These are phyloP conservation scores for Drosophila ohnishii DNA, from an alignment of 1,140 invertebrate genomes.

Conservation along the genomic window DNA sequence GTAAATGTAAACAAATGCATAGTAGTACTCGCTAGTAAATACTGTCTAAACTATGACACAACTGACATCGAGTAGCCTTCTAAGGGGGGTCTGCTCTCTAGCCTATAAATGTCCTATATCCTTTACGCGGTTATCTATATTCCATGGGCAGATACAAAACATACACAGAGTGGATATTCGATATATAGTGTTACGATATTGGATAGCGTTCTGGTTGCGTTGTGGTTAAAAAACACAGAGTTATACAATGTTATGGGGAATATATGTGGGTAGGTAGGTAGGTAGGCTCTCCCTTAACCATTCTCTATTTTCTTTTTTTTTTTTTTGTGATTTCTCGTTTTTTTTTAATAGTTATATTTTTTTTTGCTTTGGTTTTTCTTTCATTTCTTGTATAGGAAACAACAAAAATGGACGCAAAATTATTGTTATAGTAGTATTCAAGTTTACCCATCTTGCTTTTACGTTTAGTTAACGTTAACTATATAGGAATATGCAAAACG, in stretches of 20 bases:
- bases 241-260: constrained; percentile 27
- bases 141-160: constrained; percentile 59
- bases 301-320: neutral
- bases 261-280: neutral
- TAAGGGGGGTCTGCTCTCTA: constrained; percentile 32
- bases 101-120: constrained; percentile 32
- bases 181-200: constrained; percentile 31
- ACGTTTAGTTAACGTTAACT: constrained; percentile 73
- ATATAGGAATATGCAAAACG: constrained; percentile 79
- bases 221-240: constrained; percentile 35
- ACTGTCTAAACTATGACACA: constrained; percentile 70
- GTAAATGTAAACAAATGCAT: constrained; percentile 33
- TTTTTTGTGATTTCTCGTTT: neutral
- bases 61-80: constrained; percentile 64
- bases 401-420: constrained; percentile 81
- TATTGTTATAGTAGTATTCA: constrained; percentile 64
- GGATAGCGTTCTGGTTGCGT: constrained; percentile 19
- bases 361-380: constrained; percentile 13
- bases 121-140: constrained; percentile 35
- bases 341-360: constrained; percentile 24
- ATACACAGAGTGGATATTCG: constrained; percentile 53
- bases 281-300: neutral
- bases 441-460: constrained; percentile 52
- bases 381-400: constrained; percentile 64
- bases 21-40: constrained; percentile 45